These are phyloP conservation scores for Gisinianus flammeolus DNA, from an alignment of 2,888 invertebrate species.

Conservation along the genomic window DNA sequence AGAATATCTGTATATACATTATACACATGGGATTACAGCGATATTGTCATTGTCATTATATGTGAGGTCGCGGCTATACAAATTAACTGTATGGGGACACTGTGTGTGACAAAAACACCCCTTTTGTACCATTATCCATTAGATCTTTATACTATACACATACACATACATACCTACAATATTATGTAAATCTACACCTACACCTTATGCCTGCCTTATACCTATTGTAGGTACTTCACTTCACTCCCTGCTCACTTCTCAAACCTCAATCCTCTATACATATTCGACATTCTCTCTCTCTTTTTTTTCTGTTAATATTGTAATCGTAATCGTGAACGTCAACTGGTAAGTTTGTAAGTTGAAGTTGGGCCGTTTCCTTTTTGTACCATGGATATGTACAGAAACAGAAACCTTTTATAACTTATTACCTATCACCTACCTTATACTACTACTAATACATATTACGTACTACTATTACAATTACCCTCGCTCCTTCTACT, in stretches of 20 bases:
- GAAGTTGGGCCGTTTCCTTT: not conserved
- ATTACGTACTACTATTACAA: too few relatives aligned
- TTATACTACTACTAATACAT: too few relatives aligned
- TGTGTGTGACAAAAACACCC: slow-evolving; percentile 8
- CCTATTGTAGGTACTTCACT: not conserved
- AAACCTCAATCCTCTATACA: too few relatives aligned
- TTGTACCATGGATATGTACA: not conserved
- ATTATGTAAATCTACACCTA: not conserved
- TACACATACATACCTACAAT: too few relatives aligned
- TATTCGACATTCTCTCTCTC: not conserved
- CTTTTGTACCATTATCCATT: not conserved
- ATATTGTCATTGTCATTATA: not conserved
- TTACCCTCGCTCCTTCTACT: too few relatives aligned
- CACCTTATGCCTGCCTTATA: not conserved
- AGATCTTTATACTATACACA: not conserved
- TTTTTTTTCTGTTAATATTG: too few relatives aligned
- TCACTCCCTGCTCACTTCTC: too few relatives aligned
- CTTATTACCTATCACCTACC: too few relatives aligned
- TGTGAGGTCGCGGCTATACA: not conserved
- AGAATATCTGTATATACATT: not conserved
- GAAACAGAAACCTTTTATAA: too few relatives aligned
- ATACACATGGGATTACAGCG: not conserved
- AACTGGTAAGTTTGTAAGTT: too few relatives aligned
- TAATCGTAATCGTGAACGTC: too few relatives aligned
- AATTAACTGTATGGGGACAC: slow-evolving; percentile 10